A percentile compares a stretch with the other conserved stretches of the same genome.
phyloP scores from a whole-genome alignment of 2,888 invertebrate species.

The Abscondita cerata region DNA sequence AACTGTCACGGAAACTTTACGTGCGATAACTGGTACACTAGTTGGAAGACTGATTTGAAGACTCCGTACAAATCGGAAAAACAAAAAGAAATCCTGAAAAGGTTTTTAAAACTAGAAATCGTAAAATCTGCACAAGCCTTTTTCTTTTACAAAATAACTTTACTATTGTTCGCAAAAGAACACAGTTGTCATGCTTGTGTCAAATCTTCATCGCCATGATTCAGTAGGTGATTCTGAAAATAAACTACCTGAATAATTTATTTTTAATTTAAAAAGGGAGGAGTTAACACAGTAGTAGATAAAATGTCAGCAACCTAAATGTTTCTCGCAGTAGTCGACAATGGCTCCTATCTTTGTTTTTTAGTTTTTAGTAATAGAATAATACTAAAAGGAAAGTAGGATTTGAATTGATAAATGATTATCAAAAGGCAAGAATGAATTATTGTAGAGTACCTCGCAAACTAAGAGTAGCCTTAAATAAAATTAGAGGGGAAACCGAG shows the following conservation, averaged over 20 bases:
- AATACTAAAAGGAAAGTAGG: no score
- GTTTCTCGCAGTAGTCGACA: no score
- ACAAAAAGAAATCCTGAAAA: neutral
- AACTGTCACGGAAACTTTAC: neutral
- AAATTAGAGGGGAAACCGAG: no score
- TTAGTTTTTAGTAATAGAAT: no score
- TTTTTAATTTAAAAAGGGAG: neutral
- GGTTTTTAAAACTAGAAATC: neutral
- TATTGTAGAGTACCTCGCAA: no score
- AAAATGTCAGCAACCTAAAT: neutral
- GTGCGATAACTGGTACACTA: neutral
- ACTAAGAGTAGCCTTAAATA: no score
- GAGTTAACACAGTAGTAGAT: neutral
- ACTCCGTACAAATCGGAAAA: neutral
- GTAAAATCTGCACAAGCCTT: neutral
- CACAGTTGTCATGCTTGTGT: neutral
- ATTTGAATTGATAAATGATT: no score
- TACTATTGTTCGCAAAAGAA: neutral
- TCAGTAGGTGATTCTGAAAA: neutral
- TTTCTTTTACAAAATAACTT: neutral
- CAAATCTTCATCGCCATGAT: neutral
- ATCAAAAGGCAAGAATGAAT: no score
- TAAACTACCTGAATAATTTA: neutral
- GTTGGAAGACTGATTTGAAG: neutral
- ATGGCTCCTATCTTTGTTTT: no score